A percentile compares a stretch with the other conserved stretches of the same genome.
Conservation (phyloP, 2,113 vertebrate genomes). For the Psilopsiagon aurifrons region DNA sequence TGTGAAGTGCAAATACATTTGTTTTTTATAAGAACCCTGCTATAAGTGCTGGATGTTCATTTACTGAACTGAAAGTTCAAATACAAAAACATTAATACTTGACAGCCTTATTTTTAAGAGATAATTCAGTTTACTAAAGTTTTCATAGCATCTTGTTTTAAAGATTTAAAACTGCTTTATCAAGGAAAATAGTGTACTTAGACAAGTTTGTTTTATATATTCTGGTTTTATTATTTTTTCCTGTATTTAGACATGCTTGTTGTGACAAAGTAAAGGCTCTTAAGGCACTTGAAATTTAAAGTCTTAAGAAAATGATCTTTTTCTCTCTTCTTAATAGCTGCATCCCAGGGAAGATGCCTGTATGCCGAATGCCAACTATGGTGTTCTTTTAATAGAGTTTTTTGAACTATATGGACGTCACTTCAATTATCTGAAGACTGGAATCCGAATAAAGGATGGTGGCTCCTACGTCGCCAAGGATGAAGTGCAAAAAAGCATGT, state of each 20-base stretch:
- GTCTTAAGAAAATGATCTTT: not conserved
- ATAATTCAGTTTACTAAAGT: not conserved
- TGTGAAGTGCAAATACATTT: not conserved
- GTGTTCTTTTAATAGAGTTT: conserved; percentile 98
- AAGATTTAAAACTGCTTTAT: not conserved
- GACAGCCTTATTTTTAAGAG: not conserved
- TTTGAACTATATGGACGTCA: conserved; percentile 97
- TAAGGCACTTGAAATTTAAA: not conserved
- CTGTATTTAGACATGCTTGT: not conserved
- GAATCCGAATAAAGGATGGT: conserved; percentile 97
- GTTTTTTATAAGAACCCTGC: not conserved
- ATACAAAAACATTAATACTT: not conserved
- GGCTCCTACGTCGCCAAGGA: conserved; percentile 98
- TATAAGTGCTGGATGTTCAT: not conserved
- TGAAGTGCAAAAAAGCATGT: conserved; percentile 95
- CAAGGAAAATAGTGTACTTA: not conserved
- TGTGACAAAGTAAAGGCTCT: not conserved
- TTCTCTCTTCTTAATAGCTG: conserved; percentile 77
- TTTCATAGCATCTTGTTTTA: not conserved
- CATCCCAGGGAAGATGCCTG: conserved; percentile 94
- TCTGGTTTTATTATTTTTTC: not conserved
- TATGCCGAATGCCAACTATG: conserved; percentile 92
- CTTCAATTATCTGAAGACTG: conserved; percentile 99
- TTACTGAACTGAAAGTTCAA: not conserved
- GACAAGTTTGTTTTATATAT: not conserved